Evolutionary conservation across 2,797 vertebrate species (phyloP).

Genomic region (Serranus cabrilla): DNA sequence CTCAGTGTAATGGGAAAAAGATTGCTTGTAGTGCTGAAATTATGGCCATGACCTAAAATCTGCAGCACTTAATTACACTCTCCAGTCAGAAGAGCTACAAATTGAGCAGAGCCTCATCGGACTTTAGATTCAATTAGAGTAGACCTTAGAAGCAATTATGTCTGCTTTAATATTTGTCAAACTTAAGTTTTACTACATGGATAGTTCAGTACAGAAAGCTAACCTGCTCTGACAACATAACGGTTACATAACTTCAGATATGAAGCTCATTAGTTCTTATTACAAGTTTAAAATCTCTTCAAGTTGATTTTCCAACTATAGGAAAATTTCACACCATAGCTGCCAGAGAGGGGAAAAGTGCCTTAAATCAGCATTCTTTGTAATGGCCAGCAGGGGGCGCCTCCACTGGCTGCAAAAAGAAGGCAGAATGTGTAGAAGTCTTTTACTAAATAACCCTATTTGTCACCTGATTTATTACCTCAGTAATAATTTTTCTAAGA

Average conservation of each 20-base stretch:
- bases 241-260: neutral
- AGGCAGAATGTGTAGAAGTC: no score
- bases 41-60: conserved; percentile 5
- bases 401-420: no score
- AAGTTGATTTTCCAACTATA: neutral
- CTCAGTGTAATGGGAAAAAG: neutral
- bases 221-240: neutral
- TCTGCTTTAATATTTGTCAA: conserved; percentile 16
- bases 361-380: no score
- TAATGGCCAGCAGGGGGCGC: no score
- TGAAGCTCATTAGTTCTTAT: neutral
- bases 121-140: neutral
- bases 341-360: neutral
- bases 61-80: conserved; percentile 6
- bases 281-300: neutral
- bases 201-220: neutral
- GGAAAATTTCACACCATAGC: neutral
- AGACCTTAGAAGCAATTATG: conserved; percentile 2
- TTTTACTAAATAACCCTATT: no score
- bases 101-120: neutral
- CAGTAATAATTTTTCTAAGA: no score
- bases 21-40: neutral
- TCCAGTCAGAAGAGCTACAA: conserved; percentile 2
- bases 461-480: no score
- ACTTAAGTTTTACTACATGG: neutral